Conservation (phyloP, 2,888 invertebrate species). For the Psylliodes chrysocephalus region DNA sequence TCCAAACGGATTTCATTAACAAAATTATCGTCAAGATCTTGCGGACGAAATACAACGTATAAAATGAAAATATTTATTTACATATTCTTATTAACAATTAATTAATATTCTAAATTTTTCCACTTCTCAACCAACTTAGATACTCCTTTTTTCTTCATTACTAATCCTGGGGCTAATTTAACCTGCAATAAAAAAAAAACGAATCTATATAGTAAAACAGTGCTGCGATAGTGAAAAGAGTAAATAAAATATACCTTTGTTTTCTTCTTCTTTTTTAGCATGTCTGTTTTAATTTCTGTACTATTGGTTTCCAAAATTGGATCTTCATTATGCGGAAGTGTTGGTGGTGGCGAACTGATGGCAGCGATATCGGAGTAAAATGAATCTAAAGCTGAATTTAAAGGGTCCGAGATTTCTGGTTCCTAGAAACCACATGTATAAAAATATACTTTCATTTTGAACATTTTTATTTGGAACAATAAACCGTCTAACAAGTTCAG, state of each 20-base stretch:
- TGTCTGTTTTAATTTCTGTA: slow-evolving; percentile 47
- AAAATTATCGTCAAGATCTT: no score
- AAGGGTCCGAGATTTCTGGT: slow-evolving; percentile 29
- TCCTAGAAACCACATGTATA: no score
- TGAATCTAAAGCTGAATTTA: slow-evolving; percentile 65
- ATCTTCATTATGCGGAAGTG: slow-evolving; percentile 24
- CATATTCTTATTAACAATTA: slow-evolving; percentile 9
- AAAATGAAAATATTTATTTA: slow-evolving; percentile 19
- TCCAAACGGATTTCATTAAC: no score
- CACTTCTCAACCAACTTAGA: slow-evolving; percentile 77
- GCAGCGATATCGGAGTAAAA: slow-evolving; percentile 72
- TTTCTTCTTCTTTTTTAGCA: slow-evolving; percentile 63
- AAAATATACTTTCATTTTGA: no score
- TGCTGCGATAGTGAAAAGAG: neutral
- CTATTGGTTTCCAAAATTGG: slow-evolving; percentile 1
- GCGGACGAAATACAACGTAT: no score
- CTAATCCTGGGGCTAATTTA: slow-evolving; percentile 68
- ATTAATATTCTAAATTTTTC: slow-evolving; percentile 69
- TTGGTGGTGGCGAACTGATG: slow-evolving; percentile 51
- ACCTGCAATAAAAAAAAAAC: slow-evolving; percentile 61
- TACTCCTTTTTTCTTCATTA: slow-evolving; percentile 76
- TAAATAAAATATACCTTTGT: slow-evolving; percentile 53
- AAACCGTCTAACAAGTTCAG: no score
- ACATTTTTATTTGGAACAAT: no score
- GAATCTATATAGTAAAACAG: no score